Percentiles rank a stretch among this genome's conserved stretches.
phyloP scores from a whole-genome alignment of 2,888 invertebrate genomes.

The Buathra laborator region DNA sequence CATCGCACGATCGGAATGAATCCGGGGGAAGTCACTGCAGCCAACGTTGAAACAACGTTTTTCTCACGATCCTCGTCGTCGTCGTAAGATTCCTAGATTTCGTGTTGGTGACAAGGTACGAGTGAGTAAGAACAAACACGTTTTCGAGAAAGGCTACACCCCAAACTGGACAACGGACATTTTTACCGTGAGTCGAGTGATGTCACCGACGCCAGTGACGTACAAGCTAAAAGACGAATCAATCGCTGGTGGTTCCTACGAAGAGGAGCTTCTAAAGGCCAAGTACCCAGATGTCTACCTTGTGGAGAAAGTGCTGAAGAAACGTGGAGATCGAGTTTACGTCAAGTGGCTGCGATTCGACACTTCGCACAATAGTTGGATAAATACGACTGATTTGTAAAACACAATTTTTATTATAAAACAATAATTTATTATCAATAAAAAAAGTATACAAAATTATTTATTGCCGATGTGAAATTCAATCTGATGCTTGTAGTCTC shows the following conservation, averaged over 20 bases:
- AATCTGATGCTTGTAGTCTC: conserved; percentile 17
- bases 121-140: conserved; percentile 76
- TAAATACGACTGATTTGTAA: conserved; percentile 42
- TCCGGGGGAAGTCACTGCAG: conserved; percentile 78
- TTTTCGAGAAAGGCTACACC: conserved; percentile 80
- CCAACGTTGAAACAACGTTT: conserved; percentile 69
- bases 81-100: conserved; percentile 52
- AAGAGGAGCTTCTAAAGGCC: conserved; percentile 48
- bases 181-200: conserved; percentile 74
- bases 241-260: conserved; percentile 71
- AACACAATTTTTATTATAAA: conserved; percentile 1
- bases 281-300: conserved; percentile 55
- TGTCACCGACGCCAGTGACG: conserved; percentile 75
- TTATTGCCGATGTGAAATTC: conserved; percentile 23
- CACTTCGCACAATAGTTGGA: conserved; percentile 58
- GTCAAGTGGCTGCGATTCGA: conserved; percentile 61
- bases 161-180: conserved; percentile 81
- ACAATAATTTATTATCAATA: conserved; percentile 19
- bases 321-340: too few relatives aligned
- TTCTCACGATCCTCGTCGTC: conserved; percentile 1
- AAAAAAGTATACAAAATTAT: conserved; percentile 31
- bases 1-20: conserved; percentile 80
- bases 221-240: conserved; percentile 74
- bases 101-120: conserved; percentile 78
- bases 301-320: too few relatives aligned